Base-by-base conservation (phyloP, 2,888 invertebrate species). In the Argyresthia goedartella region DNA sequence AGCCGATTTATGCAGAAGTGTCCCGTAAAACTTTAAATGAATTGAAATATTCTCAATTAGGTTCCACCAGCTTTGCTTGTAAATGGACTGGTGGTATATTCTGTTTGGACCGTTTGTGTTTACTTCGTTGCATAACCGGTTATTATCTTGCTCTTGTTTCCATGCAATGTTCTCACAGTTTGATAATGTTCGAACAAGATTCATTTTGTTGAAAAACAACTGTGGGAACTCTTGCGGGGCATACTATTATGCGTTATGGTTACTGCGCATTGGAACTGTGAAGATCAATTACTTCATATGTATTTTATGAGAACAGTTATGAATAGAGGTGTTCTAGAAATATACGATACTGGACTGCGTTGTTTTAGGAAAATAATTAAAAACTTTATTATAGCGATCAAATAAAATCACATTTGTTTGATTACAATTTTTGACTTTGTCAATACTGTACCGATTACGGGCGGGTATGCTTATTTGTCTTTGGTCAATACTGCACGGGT, bases 81-180 rank as follows among this genome's bases (percentile, higher is more conserved):
- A 58, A 4, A 6, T 25, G 25, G 2, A 25, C 25, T 25, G 60
- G 56, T 59, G 57, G 61, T 58, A 56, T 52, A 52, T 4, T 14
- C 43, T 44, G 16, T 50, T 43, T 44, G 10, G 35, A 34, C 14
- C 6, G 50, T 43, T 50, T 35, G 43, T 50, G 73, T 66, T 64
- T 63, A 65, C 66, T 70, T 60, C 59, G 60, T 76, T 78, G 69
- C 76, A 73, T 71, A 76, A 77, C 74, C 62, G 65, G 71, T 77
- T 73, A 71, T 74, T 74, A 71, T 68, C 70, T 66, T 66, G 72
- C 71, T 72, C 72, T 73, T 73, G 71, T 73, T 75, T 69, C 66
- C 64, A 64, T 65, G 49, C n/a, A 33, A 4, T 41, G 65, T 76
- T 73, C 75, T 66, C 73, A 76, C 74, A 72, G 69, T 65, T n/a